A percentile compares a stretch with the other conserved stretches of the same genome.
These are phyloP conservation scores for Percopsis transmontana DNA, from an alignment of 2,113 vertebrate species.

Conservation along the genomic window DNA sequence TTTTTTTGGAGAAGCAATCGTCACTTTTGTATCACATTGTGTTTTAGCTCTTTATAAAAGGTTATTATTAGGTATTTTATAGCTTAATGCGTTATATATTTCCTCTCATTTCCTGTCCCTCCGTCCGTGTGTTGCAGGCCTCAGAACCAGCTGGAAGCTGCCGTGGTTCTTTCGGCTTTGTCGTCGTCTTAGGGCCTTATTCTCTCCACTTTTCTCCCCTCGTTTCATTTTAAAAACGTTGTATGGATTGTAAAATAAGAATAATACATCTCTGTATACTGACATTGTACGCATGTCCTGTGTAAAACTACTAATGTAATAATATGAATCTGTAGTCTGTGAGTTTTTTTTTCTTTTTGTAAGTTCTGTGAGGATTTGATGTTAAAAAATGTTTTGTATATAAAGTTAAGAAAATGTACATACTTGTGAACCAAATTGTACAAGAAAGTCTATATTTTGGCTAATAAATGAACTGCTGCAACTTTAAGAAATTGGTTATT, in stretches of 20 bases:
- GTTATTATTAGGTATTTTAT: constrained; percentile 42
- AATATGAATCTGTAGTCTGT: constrained; percentile 88
- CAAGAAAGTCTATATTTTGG: constrained; percentile 99
- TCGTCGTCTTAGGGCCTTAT: constrained; percentile 83
- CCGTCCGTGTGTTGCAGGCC: constrained; percentile 85
- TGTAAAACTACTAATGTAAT: constrained; percentile 92
- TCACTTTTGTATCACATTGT: constrained; percentile 66
- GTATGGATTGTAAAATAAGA: constrained; percentile 84
- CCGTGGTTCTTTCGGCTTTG: constrained; percentile 84
- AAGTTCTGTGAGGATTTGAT: constrained; percentile 89
- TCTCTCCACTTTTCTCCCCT: constrained; percentile 55
- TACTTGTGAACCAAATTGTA: constrained; percentile 99
- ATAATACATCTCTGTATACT: constrained; percentile 89
- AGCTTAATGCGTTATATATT: constrained; percentile 1
- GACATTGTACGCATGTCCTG: constrained; percentile 96
- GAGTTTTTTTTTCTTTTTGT: constrained; percentile 76
- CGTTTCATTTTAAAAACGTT: constrained; percentile 83
- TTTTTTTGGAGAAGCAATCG: constrained; percentile 58
- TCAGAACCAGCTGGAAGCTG: constrained; percentile 89
- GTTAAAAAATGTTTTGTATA: constrained; percentile 91
- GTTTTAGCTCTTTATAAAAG: constrained; percentile 51
- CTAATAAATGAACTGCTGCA: constrained; percentile 99
- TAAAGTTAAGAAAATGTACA: constrained; percentile 97
- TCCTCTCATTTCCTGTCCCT: constrained; percentile 31
- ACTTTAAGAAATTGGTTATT: constrained; percentile 80